Evolutionary conservation across 2,797 vertebrate genomes (phyloP).

Genomic region (Cossypha polioptera): DNA sequence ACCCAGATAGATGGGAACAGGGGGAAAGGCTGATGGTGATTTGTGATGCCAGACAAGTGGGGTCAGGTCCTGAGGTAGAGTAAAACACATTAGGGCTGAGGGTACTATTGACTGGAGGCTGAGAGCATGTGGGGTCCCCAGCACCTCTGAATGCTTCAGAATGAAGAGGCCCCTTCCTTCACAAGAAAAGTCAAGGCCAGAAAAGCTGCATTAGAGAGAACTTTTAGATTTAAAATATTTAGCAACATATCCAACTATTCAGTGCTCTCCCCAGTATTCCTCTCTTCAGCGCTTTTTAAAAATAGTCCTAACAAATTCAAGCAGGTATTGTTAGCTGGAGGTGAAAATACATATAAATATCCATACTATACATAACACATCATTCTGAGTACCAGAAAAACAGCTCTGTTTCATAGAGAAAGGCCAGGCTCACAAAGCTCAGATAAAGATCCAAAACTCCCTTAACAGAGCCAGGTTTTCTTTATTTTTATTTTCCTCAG

Average conservation of each 20-base stretch:
- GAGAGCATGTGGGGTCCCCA: not conserved
- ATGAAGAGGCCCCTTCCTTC: not conserved
- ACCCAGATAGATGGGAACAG: not conserved
- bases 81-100: not conserved
- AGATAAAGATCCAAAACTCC: constrained; percentile 16
- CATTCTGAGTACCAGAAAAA: constrained; percentile 23
- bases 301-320: constrained; percentile 38
- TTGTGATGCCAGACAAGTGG: not conserved
- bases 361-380: constrained; percentile 11
- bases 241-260: not conserved
- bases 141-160: not conserved
- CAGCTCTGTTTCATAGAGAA: not conserved
- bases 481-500: not conserved
- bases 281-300: constrained; percentile 37
- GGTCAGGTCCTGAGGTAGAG: not conserved
- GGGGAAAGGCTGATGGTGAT: not conserved
- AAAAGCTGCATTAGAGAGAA: not conserved
- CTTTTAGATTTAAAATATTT: constrained; percentile 8
- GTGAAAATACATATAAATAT: constrained; percentile 53
- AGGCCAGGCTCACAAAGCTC: not conserved
- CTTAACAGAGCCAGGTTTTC: not conserved
- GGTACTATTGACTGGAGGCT: not conserved
- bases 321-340: constrained; percentile 42
- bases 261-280: not conserved
- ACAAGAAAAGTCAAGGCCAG: not conserved